These are phyloP conservation scores for Enteromius fasciolatus DNA, from an alignment of 2,797 vertebrate species.

Conservation along the genomic window DNA sequence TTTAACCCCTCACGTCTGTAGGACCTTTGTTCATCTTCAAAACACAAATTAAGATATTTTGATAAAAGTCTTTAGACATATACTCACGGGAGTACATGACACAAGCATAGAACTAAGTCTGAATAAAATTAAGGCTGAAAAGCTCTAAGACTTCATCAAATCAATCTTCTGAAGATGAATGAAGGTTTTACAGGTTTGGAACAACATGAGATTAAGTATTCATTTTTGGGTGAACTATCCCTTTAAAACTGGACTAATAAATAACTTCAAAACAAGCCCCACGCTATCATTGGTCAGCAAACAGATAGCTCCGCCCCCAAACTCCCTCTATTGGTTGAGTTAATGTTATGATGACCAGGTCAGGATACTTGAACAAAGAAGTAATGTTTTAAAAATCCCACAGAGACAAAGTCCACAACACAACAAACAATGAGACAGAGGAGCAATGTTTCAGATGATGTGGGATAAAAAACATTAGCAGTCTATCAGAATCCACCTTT, in stretches of 20 bases:
- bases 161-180: no score
- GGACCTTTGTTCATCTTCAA: no score
- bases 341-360: background rate
- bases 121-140: no score
- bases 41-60: no score
- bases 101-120: no score
- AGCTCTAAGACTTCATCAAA: no score
- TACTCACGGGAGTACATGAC: no score
- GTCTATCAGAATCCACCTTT: background rate
- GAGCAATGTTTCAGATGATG: background rate
- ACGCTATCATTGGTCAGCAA: background rate
- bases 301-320: background rate
- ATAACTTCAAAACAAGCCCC: background rate
- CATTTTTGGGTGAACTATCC: no score
- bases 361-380: background rate
- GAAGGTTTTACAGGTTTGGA: background rate
- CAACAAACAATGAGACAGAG: background rate
- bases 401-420: background rate
- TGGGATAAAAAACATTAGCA: background rate
- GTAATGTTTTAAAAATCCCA: background rate
- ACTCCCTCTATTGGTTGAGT: background rate
- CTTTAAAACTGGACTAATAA: background rate
- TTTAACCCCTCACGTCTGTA: no score
- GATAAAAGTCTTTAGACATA: no score
- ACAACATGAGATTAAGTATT: no score